These are phyloP conservation scores for Gymnocheta viridis DNA, from an alignment of 2,888 invertebrate species.

Conservation along the genomic window DNA sequence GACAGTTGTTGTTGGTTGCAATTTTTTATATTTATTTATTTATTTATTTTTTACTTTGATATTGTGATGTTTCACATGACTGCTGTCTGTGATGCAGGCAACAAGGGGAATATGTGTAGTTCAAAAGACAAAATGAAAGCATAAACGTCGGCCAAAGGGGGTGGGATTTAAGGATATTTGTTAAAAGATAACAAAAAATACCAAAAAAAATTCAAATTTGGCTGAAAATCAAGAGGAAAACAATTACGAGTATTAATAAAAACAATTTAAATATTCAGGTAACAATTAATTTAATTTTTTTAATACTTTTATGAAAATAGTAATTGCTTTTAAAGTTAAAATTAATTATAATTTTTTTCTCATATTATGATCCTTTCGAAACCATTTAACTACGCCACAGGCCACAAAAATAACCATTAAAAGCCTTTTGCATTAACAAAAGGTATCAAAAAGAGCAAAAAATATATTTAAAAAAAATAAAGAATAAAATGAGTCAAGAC, in stretches of 20 bases:
- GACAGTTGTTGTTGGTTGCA: slow-evolving; percentile 77
- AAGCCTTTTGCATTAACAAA: slow-evolving; percentile 22
- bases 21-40: slow-evolving; percentile 5
- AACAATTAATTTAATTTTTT: too few species aligned
- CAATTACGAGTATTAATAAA: too few species aligned
- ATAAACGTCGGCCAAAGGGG: slow-evolving; percentile 47
- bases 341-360: not conserved
- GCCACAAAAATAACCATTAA: not conserved
- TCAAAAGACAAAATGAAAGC: not conserved
- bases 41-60: slow-evolving; percentile 7
- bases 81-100: slow-evolving; percentile 37
- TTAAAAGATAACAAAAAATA: not conserved
- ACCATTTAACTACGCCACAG: slow-evolving; percentile 26
- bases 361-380: not conserved
- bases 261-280: too few species aligned
- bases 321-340: too few species aligned
- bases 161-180: slow-evolving; percentile 54
- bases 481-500: slow-evolving; percentile 5
- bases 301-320: too few species aligned
- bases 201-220: too few species aligned
- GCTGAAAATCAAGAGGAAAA: not conserved
- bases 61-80: slow-evolving; percentile 19
- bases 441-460: not conserved
- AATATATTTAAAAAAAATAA: too few species aligned
- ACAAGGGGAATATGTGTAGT: slow-evolving; percentile 3